Evolutionary conservation across 1,140 invertebrate genomes (phyloP).

Genomic region (Plutomurus gul): DNA sequence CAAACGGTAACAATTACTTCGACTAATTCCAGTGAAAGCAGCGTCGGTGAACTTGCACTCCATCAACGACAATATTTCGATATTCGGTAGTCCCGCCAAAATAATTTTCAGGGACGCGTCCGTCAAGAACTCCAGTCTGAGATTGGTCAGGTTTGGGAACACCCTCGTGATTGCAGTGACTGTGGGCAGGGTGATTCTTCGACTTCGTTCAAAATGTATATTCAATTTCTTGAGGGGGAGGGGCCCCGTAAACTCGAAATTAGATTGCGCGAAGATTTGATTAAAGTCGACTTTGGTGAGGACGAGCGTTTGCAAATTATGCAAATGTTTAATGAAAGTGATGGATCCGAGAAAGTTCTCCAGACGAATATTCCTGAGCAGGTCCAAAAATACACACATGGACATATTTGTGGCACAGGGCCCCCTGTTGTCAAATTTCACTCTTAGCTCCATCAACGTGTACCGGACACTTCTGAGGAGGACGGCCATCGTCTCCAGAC

Average conservation of each 20-base stretch:
- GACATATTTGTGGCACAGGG: background rate
- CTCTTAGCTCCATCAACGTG: background rate
- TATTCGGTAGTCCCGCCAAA: background rate
- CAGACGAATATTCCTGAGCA: background rate
- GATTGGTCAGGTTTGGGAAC: background rate
- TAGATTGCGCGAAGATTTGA: background rate
- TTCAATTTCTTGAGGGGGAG: background rate
- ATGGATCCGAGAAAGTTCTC: background rate
- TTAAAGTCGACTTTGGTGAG: background rate
- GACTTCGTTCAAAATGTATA: background rate
- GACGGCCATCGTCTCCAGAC: background rate
- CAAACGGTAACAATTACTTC: background rate
- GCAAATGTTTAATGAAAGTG: constrained; percentile 18
- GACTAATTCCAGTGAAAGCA: constrained; percentile 7
- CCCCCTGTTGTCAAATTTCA: constrained; percentile 1
- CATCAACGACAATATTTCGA: background rate
- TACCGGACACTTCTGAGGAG: background rate
- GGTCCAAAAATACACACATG: background rate
- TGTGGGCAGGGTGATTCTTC: background rate
- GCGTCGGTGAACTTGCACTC: background rate
- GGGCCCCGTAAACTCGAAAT: background rate
- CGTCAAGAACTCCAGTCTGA: background rate
- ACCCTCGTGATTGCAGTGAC: background rate
- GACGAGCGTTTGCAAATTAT: background rate
- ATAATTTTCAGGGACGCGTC: constrained; percentile 1